Evolutionary conservation across 2,113 vertebrate genomes (phyloP), one percentile per base, ranked within the genome.

Genomic region (Shinisaurus crocodilurus): DNA sequence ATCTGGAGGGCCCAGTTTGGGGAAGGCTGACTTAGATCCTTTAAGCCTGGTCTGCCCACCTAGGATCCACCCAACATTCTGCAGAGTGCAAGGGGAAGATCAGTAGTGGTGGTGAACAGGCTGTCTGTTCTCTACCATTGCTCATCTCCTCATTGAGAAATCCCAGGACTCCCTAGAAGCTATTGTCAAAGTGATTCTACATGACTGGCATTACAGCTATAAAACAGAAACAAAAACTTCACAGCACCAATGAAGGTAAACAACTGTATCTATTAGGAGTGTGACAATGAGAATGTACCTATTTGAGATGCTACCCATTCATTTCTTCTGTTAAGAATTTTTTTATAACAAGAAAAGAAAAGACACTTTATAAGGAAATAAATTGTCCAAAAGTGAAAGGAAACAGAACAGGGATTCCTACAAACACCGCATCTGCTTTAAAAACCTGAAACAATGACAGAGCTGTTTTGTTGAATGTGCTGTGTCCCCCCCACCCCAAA

Each of bases 221-320:
- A 0, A 0, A 92, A 48, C 88, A 95, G 90, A 90, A 82, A 76
- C 82, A n/a, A 67, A 65, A 32, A 27, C 10, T 9, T 9, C 15
- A 23, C 20, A 37, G 76, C 48, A 25, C 83, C 8, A 70, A 15
- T 34, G 72, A 91, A 91, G 57, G 90, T 57, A 94, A 95, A 88
- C 83, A 92, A 82, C 1, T 0, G 50, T 85, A 89, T 50, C 88
- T 92, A 87, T 79, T 65, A 91, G 81, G 70, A 70, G 82, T 87
- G 70, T 92, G 87, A 90, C 82, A 86, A 89, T 72, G 75, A 67
- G 1, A 93, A 94, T 82, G 91, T 91, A 54, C 7, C 4, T 54
- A 92, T 95, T 92, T 93, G 96, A 92, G 93, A 93, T 72, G 60
- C 89, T 91, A 32, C 85, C 88, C 94, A 93, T 89, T 85, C 92